phyloP scores from a whole-genome alignment of 2,113 vertebrate species.

The Menura novaehollandiae region DNA sequence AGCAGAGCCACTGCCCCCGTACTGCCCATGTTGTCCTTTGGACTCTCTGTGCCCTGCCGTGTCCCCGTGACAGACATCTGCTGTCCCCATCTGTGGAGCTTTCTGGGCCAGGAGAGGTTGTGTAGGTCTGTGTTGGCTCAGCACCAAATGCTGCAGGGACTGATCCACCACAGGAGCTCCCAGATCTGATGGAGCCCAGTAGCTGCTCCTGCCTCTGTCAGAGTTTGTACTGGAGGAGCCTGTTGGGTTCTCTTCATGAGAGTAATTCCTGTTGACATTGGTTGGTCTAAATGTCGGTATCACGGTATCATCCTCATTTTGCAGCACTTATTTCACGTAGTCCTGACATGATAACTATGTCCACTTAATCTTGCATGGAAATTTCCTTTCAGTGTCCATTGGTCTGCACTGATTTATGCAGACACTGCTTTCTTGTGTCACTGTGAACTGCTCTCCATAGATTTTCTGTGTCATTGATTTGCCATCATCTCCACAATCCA shows the following conservation, averaged over 20 bases:
- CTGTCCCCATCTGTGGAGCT: background rate
- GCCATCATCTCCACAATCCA: slow-evolving; percentile 56
- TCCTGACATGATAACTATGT: slow-evolving; percentile 16
- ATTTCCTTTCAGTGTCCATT: slow-evolving; percentile 6
- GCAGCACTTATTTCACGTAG: background rate
- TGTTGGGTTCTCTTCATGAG: background rate
- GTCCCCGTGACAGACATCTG: background rate
- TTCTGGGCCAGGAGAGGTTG: background rate
- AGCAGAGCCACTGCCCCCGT: rapidly evolving
- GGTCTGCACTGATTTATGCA: slow-evolving; percentile 48
- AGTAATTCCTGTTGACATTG: background rate
- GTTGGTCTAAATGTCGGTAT: background rate
- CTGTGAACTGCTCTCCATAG: slow-evolving; percentile 49
- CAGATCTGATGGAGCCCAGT: background rate
- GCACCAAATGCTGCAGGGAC: too few species aligned
- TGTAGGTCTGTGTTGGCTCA: background rate
- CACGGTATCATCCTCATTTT: background rate
- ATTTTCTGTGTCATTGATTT: slow-evolving; percentile 64
- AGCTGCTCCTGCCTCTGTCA: background rate
- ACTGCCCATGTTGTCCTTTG: rapidly evolving
- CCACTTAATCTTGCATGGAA: slow-evolving; percentile 43
- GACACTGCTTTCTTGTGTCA: slow-evolving; percentile 42
- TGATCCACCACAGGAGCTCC: background rate
- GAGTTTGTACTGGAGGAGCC: background rate
- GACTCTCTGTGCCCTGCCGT: rapidly evolving